Evolutionary conservation across 2,797 vertebrate species (phyloP).

Genomic region (Hylomyscus alleni): DNA sequence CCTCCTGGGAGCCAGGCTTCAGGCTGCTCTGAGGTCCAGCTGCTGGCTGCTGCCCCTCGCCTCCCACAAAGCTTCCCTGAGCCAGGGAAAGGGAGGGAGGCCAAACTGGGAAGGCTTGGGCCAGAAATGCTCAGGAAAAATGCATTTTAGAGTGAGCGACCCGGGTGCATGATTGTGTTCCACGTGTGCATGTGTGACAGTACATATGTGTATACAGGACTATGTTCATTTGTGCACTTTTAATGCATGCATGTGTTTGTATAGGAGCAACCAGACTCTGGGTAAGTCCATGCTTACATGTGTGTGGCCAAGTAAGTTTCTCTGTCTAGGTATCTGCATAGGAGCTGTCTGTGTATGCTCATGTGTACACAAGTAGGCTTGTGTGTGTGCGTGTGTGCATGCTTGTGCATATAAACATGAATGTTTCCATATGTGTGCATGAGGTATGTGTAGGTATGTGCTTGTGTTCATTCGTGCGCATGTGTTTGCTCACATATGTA

Average conservation of each 20-base stretch:
- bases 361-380: background rate
- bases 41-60: conserved; percentile 14
- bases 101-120: background rate
- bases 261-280: rapidly evolving
- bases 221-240: background rate
- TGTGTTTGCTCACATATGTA: background rate
- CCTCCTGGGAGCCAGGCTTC: background rate
- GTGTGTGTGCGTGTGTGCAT: background rate
- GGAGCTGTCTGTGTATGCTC: too few species aligned
- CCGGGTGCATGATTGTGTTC: background rate
- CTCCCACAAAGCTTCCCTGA: conserved; percentile 49
- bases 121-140: background rate
- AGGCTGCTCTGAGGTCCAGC: conserved; percentile 31
- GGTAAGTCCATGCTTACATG: too few species aligned
- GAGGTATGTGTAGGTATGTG: background rate
- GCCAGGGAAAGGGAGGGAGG: background rate
- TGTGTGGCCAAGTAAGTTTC: background rate
- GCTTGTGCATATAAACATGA: background rate
- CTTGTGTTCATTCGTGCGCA: background rate
- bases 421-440: background rate
- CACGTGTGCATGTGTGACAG: background rate
- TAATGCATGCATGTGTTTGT: background rate
- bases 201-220: background rate
- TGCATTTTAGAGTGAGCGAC: background rate
- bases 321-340: background rate